These are phyloP conservation scores for Chrosomus eos DNA, from an alignment of 2,797 vertebrate genomes.

Conservation along the genomic window DNA sequence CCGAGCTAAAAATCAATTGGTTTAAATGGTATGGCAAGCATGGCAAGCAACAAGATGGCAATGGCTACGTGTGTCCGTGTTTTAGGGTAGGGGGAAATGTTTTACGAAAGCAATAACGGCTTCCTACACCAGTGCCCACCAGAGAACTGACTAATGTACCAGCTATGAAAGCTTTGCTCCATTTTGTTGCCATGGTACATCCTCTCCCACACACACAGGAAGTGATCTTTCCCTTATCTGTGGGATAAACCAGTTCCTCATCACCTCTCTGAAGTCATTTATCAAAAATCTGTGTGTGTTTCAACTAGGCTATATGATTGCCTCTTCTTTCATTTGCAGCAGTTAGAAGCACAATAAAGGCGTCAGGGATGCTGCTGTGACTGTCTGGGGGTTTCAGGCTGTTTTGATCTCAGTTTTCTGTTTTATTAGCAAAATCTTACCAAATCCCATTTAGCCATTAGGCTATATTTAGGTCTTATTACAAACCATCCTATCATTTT, in stretches of 20 bases:
- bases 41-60: not conserved
- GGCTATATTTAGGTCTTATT: not conserved
- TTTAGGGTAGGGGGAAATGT: not conserved
- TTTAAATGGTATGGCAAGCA: not conserved
- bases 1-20: not conserved
- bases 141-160: constrained; percentile 29
- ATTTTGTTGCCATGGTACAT: constrained; percentile 39
- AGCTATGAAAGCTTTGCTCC: constrained; percentile 34
- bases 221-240: constrained; percentile 43
- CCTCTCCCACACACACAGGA: constrained; percentile 37
- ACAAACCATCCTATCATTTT: not conserved
- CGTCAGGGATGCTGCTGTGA: not conserved
- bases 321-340: not conserved
- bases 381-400: not conserved
- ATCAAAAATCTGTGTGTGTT: not conserved
- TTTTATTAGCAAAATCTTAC: not conserved
- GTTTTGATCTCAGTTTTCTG: not conserved
- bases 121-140: constrained; percentile 29
- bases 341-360: not conserved
- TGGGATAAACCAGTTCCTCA: constrained; percentile 35
- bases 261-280: constrained; percentile 3
- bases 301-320: not conserved
- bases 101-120: not conserved
- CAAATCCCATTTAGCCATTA: not conserved
- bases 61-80: not conserved